Base-by-base conservation (phyloP, 1,140 invertebrate genomes). In the Apis florea region DNA sequence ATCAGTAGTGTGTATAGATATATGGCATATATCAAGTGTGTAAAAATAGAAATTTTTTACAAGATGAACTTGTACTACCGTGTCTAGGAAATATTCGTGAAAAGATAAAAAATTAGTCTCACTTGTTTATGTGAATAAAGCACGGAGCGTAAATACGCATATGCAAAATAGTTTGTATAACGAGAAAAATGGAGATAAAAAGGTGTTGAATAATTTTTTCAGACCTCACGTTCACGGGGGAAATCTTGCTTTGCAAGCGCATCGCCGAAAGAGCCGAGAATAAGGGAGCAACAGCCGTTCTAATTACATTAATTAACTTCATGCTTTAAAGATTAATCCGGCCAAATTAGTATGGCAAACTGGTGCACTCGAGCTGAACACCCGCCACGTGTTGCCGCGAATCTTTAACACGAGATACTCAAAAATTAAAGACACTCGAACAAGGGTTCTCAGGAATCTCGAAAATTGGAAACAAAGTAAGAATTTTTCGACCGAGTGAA, bases 271-370 rank as follows among this genome's bases (percentile, higher is more conserved):
- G 40, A 70, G 1, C 8, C 19, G 51, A 51, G 53, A 31, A 54
- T 31, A 47, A 72, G 54, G 9, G 21, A 72, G 21, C 31, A 47
- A 54, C 21, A 6, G 8, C 5, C 9, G 21, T n/a, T 13, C 70
- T 58, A 72, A 72, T 72, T 72, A 10, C 51, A 71, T 56, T 31
- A 56, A 72, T 56, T 47, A 72, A 17, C n/a, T 56, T 54, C 53
- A 1, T 47, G 51, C 10, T 40, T 19, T 10, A 40, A 53, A 76
- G 61, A 15, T 53, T 40, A 76, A n/a, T 17, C 47, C 51, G 26
- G 47, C 31, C 9, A 21, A 56, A 76, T 31, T 40, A 40, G 31
- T 19, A 58, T 47, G 1, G 31, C 51, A 13, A 67, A 24, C 15
- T 49, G 51, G n/a, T 40, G 8, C 21, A 8, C 17, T 21, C 19